These are phyloP conservation scores for Lethrus apterus DNA, from an alignment of 1,140 invertebrate genomes.

Conservation along the genomic window DNA sequence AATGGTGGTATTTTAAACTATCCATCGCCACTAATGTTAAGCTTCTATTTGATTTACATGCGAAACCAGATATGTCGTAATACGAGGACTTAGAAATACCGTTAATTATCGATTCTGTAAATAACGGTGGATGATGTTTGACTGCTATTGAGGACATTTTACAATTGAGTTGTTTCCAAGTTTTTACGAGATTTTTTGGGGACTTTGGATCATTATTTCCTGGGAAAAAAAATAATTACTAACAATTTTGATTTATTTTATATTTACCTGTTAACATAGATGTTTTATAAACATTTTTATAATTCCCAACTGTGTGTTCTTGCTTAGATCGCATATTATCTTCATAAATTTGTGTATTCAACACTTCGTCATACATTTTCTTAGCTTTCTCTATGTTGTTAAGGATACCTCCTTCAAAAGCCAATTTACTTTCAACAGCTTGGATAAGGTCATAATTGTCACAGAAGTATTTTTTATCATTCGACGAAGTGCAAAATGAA, in stretches of 20 bases:
- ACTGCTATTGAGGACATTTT: constrained; percentile 41
- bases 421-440: neutral
- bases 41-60: constrained; percentile 57
- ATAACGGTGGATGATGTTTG: constrained; percentile 14
- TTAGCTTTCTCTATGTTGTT: constrained; percentile 7
- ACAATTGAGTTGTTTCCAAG: constrained; percentile 38
- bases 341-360: neutral
- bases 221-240: constrained; percentile 16
- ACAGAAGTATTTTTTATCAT: constrained; percentile 9
- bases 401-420: neutral
- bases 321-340: neutral
- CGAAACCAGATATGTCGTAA: constrained; percentile 33
- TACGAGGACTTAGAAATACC: neutral
- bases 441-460: constrained; percentile 2
- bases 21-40: constrained; percentile 65
- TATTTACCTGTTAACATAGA: constrained; percentile 38
- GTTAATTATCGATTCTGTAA: constrained; percentile 5
- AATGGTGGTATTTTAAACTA: constrained; percentile 58
- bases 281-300: constrained; percentile 33
- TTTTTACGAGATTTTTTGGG: constrained; percentile 44
- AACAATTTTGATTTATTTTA: neutral
- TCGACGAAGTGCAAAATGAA: constrained; percentile 6
- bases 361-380: constrained; percentile 7
- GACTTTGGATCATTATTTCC: constrained; percentile 48
- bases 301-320: constrained; percentile 4